phyloP scores from a whole-genome alignment of 2,888 invertebrate species.

The Odontothrips loti region DNA sequence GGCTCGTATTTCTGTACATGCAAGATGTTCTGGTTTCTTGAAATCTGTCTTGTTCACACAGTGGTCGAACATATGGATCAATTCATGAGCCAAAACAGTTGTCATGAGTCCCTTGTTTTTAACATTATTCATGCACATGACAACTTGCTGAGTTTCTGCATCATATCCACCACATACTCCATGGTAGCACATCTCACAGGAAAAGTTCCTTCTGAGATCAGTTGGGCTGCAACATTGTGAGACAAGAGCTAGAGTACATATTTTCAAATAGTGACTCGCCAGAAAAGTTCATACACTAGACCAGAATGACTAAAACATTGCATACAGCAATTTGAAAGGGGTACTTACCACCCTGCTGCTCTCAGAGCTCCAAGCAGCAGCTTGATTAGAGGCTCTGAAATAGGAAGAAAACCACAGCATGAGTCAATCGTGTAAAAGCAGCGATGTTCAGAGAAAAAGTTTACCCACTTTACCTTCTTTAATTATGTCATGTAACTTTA shows the following conservation, averaged over 20 bases:
- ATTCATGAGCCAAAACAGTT: conserved; percentile 82
- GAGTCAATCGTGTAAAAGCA: conserved; percentile 33
- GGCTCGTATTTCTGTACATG: conserved; percentile 92
- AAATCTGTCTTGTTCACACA: conserved; percentile 86
- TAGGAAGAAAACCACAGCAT: conserved; percentile 34
- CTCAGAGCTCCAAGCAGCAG: conserved; percentile 80
- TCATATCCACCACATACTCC: conserved; percentile 89
- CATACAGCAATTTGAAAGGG: conserved; percentile 30
- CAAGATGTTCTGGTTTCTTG: conserved; percentile 83
- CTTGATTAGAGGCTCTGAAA: conserved; percentile 69
- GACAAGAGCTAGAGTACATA: background rate
- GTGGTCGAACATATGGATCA: conserved; percentile 95
- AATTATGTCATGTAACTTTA: background rate
- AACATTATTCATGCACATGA: conserved; percentile 85
- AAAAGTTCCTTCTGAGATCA: conserved; percentile 80
- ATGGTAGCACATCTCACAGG: conserved; percentile 84
- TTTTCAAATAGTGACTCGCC: background rate
- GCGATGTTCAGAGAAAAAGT: background rate
- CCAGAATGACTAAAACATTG: conserved; percentile 10
- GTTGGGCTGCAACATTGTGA: conserved; percentile 60
- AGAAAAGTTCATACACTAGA: background rate
- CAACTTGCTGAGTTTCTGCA: conserved; percentile 78
- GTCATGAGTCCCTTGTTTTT: conserved; percentile 64
- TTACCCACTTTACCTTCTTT: background rate
- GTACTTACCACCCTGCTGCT: conserved; percentile 68